phyloP scores from a whole-genome alignment of 2,888 invertebrate genomes.

The Barypeithes pellucidus region DNA sequence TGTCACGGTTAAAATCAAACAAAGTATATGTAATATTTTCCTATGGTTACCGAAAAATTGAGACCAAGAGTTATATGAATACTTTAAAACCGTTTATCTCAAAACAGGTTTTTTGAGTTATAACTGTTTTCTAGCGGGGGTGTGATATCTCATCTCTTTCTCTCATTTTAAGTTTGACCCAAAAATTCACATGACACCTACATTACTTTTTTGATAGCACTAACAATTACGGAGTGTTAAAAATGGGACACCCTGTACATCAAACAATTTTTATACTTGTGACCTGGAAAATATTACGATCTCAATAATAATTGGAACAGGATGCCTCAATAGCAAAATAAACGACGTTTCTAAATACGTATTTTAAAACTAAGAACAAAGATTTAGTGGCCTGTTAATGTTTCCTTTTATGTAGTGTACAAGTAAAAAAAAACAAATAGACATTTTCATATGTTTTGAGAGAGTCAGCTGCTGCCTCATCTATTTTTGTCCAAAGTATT shows the following conservation, averaged over 20 bases:
- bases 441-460: constrained; percentile 50
- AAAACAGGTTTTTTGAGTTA: too few relatives aligned
- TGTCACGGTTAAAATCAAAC: too few relatives aligned
- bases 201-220: too few relatives aligned
- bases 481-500: constrained; percentile 60
- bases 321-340: not conserved
- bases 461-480: constrained; percentile 62
- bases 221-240: too few relatives aligned
- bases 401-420: constrained; percentile 26
- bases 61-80: too few relatives aligned
- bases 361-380: constrained; percentile 19
- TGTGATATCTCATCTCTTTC: too few relatives aligned
- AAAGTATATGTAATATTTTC: too few relatives aligned
- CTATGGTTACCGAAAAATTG: too few relatives aligned
- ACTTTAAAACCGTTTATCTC: too few relatives aligned
- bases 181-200: too few relatives aligned
- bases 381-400: constrained; percentile 17
- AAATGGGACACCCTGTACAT: not conserved
- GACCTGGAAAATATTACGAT: not conserved
- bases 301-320: not conserved
- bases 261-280: not conserved
- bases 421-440: constrained; percentile 28
- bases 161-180: too few relatives aligned
- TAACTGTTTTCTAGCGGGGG: too few relatives aligned
- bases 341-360: constrained; percentile 11